These are phyloP conservation scores for Nansenia antarctica DNA, from an alignment of 2,113 vertebrate species.

Conservation along the genomic window DNA sequence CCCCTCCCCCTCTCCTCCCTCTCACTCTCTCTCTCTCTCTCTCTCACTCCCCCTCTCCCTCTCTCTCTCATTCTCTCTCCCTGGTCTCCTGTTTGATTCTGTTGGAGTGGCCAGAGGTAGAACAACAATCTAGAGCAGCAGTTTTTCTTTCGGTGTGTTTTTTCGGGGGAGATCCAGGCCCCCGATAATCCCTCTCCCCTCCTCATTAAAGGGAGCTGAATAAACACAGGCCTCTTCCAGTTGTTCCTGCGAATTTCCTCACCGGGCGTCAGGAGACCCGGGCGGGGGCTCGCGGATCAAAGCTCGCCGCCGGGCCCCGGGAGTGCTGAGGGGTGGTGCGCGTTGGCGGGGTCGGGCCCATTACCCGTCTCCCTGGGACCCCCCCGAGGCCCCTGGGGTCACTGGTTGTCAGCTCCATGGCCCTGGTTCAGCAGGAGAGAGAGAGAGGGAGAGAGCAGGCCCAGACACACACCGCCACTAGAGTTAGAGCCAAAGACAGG, in stretches of 20 bases:
- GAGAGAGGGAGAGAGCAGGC: constrained; percentile 13
- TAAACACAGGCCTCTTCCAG: constrained; percentile 83
- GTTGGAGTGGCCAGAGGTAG: constrained; percentile 68
- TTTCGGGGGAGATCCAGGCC: constrained; percentile 71
- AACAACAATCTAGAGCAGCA: constrained; percentile 78
- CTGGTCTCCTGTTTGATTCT: constrained; percentile 43
- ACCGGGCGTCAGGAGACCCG: constrained; percentile 75
- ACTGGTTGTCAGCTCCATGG: constrained; percentile 59
- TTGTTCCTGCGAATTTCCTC: constrained; percentile 83
- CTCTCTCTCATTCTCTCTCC: constrained; percentile 14
- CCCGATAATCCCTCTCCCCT: constrained; percentile 79
- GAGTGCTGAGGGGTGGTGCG: constrained; percentile 63
- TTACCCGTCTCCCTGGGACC: constrained; percentile 70
- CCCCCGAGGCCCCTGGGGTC: constrained; percentile 59
- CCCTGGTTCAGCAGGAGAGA: constrained; percentile 8
- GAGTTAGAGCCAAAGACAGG: background rate
- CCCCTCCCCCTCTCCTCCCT: constrained; percentile 15
- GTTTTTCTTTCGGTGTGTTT: constrained; percentile 70
- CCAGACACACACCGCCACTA: constrained; percentile 21
- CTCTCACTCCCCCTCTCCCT: constrained; percentile 18
- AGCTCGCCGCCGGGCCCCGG: constrained; percentile 62
- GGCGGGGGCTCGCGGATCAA: constrained; percentile 75
- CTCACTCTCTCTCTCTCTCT: constrained; percentile 5
- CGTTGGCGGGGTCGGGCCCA: constrained; percentile 67
- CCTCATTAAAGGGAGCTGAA: constrained; percentile 82